phyloP scores from a whole-genome alignment of 2,797 vertebrate genomes.

The Gobio occitaniae region DNA sequence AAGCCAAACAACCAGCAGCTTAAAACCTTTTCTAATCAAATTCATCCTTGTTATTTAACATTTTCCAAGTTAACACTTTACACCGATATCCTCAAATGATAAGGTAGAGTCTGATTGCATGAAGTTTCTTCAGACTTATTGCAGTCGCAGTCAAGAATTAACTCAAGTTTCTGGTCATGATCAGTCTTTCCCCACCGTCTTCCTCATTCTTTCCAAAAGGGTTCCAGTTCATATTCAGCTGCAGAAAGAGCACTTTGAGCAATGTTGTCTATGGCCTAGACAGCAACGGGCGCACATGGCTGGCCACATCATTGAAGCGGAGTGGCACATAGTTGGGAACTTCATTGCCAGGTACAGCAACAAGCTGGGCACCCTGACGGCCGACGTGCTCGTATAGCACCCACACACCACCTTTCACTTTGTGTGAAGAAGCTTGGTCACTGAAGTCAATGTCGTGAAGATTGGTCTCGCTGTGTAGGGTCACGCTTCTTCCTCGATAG shows the following conservation, averaged over 20 bases:
- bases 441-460: background rate
- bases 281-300: background rate
- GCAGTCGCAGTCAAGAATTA: background rate
- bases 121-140: background rate
- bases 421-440: background rate
- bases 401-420: background rate
- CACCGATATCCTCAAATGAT: background rate
- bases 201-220: background rate
- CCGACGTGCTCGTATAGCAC: background rate
- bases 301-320: background rate
- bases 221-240: background rate
- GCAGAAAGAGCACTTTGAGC: background rate
- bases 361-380: background rate
- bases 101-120: background rate
- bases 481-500: background rate
- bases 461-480: background rate
- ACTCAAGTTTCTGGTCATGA: background rate
- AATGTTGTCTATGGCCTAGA: background rate
- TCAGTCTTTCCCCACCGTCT: background rate
- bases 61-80: background rate
- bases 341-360: rapidly evolving
- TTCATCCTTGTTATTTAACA: background rate
- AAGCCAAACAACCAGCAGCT: background rate
- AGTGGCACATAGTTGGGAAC: background rate
- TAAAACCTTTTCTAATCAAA: background rate